Percentiles rank a stretch among this genome's conserved stretches.
Conservation (phyloP, 2,113 vertebrate species). For the Burhinus oedicnemus region DNA sequence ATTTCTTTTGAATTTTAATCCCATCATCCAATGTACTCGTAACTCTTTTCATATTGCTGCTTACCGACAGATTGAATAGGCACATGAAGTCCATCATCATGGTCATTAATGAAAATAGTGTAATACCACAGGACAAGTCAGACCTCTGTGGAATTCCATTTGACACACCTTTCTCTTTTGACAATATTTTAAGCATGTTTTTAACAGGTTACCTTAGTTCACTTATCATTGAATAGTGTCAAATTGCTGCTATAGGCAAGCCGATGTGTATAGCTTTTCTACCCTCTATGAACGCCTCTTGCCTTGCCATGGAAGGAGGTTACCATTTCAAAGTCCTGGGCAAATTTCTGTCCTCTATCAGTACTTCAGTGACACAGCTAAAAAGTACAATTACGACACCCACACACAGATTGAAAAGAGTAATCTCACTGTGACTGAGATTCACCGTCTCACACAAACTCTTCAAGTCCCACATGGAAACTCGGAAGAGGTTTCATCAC, state of each 20-base stretch:
- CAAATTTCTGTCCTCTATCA: not conserved
- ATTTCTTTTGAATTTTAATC: not conserved
- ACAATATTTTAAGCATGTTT: not conserved
- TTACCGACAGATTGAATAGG: not conserved
- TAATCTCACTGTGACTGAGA: not conserved
- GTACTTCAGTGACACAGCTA: not conserved
- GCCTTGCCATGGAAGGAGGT: not conserved
- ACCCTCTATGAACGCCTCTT: not conserved
- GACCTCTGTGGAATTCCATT: not conserved
- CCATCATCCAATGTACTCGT: accelerated
- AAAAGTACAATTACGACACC: not conserved
- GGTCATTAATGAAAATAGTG: not conserved
- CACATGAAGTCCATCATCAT: not conserved
- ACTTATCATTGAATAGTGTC: not conserved
- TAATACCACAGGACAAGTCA: not conserved
- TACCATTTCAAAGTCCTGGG: not conserved
- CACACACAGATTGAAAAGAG: not conserved
- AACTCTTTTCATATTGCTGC: not conserved
- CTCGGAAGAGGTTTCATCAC: not conserved
- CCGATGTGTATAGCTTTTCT: accelerated
- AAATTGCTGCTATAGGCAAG: not conserved
- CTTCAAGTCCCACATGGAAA: not conserved
- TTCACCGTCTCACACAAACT: not conserved
- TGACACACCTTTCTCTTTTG: not conserved
- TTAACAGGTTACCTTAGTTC: not conserved